phyloP scores from a whole-genome alignment of 2,888 invertebrate species.

The Chalcis sispes region DNA sequence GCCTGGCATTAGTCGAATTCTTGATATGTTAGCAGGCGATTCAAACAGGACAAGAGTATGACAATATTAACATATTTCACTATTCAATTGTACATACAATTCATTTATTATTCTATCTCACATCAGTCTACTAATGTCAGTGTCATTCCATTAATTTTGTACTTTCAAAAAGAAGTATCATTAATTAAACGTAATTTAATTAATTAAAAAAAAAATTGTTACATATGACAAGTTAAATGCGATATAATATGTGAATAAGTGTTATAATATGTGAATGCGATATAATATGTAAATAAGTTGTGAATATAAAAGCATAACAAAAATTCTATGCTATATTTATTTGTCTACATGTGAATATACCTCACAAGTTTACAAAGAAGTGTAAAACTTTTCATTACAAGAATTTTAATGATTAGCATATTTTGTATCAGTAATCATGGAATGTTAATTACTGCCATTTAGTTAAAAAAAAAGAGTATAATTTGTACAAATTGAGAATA shows the following conservation, averaged over 20 bases:
- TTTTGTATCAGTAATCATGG: conserved; percentile 19
- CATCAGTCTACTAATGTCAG: conserved; percentile 29
- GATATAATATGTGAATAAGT: conserved; percentile 41
- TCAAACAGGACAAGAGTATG: conserved; percentile 90
- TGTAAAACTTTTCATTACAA: conserved; percentile 37
- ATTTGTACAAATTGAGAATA: conserved; percentile 31
- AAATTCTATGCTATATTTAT: conserved; percentile 19
- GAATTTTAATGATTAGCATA: conserved; percentile 26
- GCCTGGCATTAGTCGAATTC: conserved; percentile 91
- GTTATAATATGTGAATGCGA: conserved; percentile 34
- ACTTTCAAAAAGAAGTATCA: conserved; percentile 31
- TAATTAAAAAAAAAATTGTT: conserved; percentile 14
- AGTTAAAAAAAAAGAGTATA: conserved; percentile 9
- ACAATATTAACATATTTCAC: conserved; percentile 67
- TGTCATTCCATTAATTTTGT: conserved; percentile 47
- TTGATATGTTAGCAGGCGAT: conserved; percentile 89
- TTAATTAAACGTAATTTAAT: conserved; percentile 33
- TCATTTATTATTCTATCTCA: conserved; percentile 45
- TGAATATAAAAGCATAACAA: conserved; percentile 13
- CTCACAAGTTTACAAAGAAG: background rate
- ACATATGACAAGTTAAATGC: conserved; percentile 6
- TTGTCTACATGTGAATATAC: conserved; percentile 12
- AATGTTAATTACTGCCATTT: conserved; percentile 38
- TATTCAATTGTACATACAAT: conserved; percentile 54
- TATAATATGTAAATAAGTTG: conserved; percentile 43